Base-by-base conservation (phyloP, 1,140 invertebrate species). In the Leptestheria dahalacensis region DNA sequence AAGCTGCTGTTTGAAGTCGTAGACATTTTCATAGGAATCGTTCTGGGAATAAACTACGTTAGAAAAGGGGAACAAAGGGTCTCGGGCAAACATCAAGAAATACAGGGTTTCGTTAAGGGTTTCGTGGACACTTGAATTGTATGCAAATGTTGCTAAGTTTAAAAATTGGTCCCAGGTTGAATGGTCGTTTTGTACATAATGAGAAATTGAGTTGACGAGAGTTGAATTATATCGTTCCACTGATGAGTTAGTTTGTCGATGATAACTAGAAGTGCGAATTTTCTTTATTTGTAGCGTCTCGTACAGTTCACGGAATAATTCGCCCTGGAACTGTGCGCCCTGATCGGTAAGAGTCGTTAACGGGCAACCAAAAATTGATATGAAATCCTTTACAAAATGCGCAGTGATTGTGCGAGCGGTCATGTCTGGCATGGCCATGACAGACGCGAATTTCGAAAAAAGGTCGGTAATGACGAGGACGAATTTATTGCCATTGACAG, bases 361-460 rank as follows among this genome's bases (percentile, higher is more conserved):
- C 24, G 52, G 52, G 25, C 24, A 24, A 29, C 52, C 52, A n/a
- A 24, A 54, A 28, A n/a, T 54, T 24, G 24, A 20, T 21, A 2
- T 29, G 26, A 28, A 54, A n/a, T 20, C 18, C 25, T 20, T 21
- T 20, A 54, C 25, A 25, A 54, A 54, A 18, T 54, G 21, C n/a
- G 25, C 18, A 15, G 52, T 25, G 21, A 54, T 25, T 20, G 29
- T 29, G 3, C n/a, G n/a, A 15, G 52, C 52, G 24, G 25, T 29
- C n/a, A 28, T 24, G 25, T 24, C 29, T n/a, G 18, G 52, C 18
- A 54, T 20, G n/a, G 52, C 20, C n/a, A 28, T 28, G n/a, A 29
- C 52, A 9, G 21, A n/a, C n/a, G n/a, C 28, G 65, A 65, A 68
- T 63, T 65, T 66, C 9, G 57, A 65, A 57, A 67, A 68, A 55